Evolutionary conservation across 2,888 invertebrate species (phyloP), one percentile per base, ranked within the genome.

Genomic region (Xestia xanthographa): DNA sequence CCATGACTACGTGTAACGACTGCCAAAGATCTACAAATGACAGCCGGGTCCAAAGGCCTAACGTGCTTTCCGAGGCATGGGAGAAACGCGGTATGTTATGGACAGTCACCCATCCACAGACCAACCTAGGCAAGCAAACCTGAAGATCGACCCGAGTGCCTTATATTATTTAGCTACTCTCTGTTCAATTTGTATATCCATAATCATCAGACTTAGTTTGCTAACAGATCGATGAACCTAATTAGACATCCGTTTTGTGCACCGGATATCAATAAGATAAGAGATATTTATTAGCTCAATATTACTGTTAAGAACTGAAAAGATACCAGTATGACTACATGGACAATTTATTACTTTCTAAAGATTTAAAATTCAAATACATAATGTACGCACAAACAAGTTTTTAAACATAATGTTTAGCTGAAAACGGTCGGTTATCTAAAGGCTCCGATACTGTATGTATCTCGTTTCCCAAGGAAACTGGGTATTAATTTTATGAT

Each of bases 381-480:
- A 43, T 43, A 50, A 62, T 76, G 41, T 41, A 20, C 12, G 41
- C 45, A 22, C 22, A 43, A 60, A 83, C 66, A 48, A 53, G 79
- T 80, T 53, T 29, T 45, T 62, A 58, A 81, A 69, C 29, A 72
- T 50, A 12, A 72, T 68, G 41, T 60, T 76, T 34, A 26, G 2
- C 53, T 56, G 29, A 72, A 77, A 72, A 48, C 38, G 12, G 14
- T 20, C 12, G 58, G 34, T 66, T 65, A 66, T 62, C 9, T 66
- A 56, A 63, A 67, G 53, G n/a, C 38, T 73, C 38, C 68, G 62
- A 72, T n/a, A 60, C 65, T 65, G 63, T 63, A 67, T 79, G 45
- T 66, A 34, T 72, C 56, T 72, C 60, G 73, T n/a, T 85, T 86
- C 85, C 79, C 85, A 86, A 79, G 85, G 85, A 86, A 86, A 79